Evolutionary conservation across 2,888 invertebrate genomes (phyloP), one percentile per base, ranked within the genome.

Genomic region (Hoplodrina ambigua): DNA sequence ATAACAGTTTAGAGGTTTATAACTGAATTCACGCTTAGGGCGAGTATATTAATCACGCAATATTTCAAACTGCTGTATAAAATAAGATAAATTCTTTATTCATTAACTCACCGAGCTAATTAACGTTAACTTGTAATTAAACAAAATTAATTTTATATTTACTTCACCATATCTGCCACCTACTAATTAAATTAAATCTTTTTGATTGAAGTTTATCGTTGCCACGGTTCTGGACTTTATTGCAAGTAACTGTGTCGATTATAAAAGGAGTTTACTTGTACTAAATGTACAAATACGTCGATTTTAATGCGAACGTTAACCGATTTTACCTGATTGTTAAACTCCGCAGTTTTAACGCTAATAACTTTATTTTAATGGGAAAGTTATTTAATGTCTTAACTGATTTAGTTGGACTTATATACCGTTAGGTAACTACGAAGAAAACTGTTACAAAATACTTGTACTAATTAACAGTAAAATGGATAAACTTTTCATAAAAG

Each of bases 311-410:
- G 77, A 82, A 69, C 76, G 82, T 89, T 85, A 88, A 85, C 81
- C 85, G 82, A 86, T 87, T 85, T 70, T 80, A 78, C 72, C 86
- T 87, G 84, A 88, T 84, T 83, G 82, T 69, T 72, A 81, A 82
- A 83, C 84, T 81, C 74, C 73, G 76, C 78, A 82, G 83, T 85
- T 69, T 77, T 72, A 70, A 67, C 70, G 75, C 72, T 78, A 84
- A 80, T 84, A 84, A 86, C 75, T 84, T 86, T 78, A 84, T 86
- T 83, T 83, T 75, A 86, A 81, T 83, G 80, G 68, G 46, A 78
- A 77, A 78, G 72, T 75, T 78, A 80, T 84, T 83, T 84, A 81
- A 61, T 73, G 80, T 72, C 66, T 76, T 75, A 73, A 74, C 82
- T 83, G 75, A 84, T 82, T 86, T 82, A 81, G 78, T 80, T 80